Evolutionary conservation across 1,140 invertebrate species (phyloP).

Genomic region (Drosophila arawakana): DNA sequence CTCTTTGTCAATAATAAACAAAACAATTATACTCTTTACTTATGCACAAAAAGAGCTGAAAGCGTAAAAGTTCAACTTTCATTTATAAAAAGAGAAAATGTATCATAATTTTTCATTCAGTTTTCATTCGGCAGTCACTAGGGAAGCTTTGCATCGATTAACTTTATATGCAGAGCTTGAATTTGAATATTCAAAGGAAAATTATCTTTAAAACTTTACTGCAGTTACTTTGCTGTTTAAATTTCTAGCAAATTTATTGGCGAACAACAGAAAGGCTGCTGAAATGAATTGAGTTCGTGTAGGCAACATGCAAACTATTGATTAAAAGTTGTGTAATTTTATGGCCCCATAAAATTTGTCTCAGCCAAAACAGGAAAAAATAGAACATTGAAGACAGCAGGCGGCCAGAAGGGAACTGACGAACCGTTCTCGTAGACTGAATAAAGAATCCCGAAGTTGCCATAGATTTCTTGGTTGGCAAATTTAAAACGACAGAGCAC

Average conservation of each 20-base stretch:
- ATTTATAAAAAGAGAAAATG: neutral
- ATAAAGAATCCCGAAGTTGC: slow-evolving; percentile 39
- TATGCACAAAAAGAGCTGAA: neutral
- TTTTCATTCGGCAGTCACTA: neutral
- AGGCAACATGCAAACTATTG: slow-evolving; percentile 46
- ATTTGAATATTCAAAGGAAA: no score
- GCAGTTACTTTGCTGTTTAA: neutral
- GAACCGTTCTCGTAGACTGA: slow-evolving; percentile 34
- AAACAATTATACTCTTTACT: slow-evolving; percentile 54
- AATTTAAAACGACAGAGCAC: slow-evolving; percentile 53
- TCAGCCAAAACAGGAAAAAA: slow-evolving; percentile 17
- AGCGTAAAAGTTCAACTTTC: neutral
- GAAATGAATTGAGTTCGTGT: slow-evolving; percentile 19
- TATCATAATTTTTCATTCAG: neutral
- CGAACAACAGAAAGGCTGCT: neutral
- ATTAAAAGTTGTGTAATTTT: slow-evolving; percentile 56
- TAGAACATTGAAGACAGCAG: slow-evolving; percentile 14
- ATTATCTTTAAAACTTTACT: neutral
- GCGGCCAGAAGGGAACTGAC: slow-evolving; percentile 9
- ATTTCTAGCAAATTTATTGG: neutral
- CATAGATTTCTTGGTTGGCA: slow-evolving; percentile 48
- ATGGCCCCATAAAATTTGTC: slow-evolving; percentile 49
- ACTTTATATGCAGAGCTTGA: neutral
- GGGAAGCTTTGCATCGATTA: neutral
- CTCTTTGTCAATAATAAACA: slow-evolving; percentile 49